Evolutionary conservation across 2,888 invertebrate genomes (phyloP).

Genomic region (Mesorhabditis spiculigera): DNA sequence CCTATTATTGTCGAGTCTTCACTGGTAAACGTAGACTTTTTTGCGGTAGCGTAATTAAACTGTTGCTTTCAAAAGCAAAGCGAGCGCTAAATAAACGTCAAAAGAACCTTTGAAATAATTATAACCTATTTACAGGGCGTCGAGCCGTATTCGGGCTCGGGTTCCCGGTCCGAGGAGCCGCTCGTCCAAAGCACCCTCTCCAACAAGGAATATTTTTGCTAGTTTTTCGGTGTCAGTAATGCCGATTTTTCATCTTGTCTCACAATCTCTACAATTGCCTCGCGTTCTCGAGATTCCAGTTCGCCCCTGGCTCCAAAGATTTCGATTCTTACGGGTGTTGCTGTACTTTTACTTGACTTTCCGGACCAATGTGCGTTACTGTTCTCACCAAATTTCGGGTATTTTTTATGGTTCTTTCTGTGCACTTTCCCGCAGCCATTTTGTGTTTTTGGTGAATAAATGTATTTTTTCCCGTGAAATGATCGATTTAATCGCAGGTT

Average conservation of each 20-base stretch:
- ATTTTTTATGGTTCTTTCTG: too few relatives aligned
- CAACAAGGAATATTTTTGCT: slow-evolving; percentile 7
- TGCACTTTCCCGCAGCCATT: too few relatives aligned
- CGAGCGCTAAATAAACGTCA: not conserved
- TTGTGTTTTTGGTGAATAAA: too few relatives aligned
- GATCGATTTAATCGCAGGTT: too few relatives aligned
- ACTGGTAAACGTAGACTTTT: not conserved
- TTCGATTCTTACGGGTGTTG: too few relatives aligned
- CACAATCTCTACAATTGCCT: not conserved
- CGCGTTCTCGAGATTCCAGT: too few relatives aligned
- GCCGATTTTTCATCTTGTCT: not conserved
- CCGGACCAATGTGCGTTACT: too few relatives aligned
- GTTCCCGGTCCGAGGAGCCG: slow-evolving; percentile 2
- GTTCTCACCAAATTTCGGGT: too few relatives aligned
- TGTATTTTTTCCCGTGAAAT: too few relatives aligned
- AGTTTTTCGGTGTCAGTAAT: not conserved
- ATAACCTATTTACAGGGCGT: not conserved
- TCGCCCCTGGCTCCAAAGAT: too few relatives aligned
- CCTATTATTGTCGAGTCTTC: not conserved
- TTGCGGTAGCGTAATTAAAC: too few relatives aligned
- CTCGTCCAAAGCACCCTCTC: slow-evolving; percentile 6
- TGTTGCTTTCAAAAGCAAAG: not conserved
- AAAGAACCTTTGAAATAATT: not conserved
- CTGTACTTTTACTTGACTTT: too few relatives aligned
- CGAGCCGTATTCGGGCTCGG: not conserved